Conservation (phyloP, 2,797 vertebrate species). For the Thunnus albacares region DNA sequence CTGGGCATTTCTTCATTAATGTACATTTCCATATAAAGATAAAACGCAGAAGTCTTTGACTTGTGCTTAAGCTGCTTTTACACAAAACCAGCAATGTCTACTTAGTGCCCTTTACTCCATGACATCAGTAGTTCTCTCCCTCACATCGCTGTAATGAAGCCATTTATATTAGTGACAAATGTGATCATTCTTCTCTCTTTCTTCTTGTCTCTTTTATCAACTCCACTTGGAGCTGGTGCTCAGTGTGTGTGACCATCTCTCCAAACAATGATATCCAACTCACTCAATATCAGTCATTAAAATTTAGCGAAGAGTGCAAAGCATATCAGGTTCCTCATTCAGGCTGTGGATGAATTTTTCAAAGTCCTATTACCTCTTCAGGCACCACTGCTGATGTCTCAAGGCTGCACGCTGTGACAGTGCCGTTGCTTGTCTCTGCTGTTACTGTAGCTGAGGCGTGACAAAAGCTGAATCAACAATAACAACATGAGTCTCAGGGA, state of each 20-base stretch:
- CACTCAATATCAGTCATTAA: conserved; percentile 94
- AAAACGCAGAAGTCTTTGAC: conserved; percentile 3
- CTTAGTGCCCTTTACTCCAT: conserved; percentile 20
- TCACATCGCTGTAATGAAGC: conserved; percentile 52
- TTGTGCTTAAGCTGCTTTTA: conserved; percentile 22
- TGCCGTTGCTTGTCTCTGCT: conserved; percentile 54
- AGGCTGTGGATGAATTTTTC: conserved; percentile 92
- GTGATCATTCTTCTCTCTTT: conserved; percentile 43
- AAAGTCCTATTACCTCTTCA: conserved; percentile 87
- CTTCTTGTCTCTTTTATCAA: conserved; percentile 57
- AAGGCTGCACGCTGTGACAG: conserved; percentile 70
- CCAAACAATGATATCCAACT: conserved; percentile 77
- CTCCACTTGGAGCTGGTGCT: conserved; percentile 54
- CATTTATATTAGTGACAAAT: conserved; percentile 65
- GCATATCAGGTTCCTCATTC: conserved; percentile 91
- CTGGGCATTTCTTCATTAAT: not conserved
- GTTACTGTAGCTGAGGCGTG: conserved; percentile 65
- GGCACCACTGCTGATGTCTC: conserved; percentile 79
- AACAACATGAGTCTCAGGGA: conserved; percentile 76
- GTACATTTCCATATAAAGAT: not conserved
- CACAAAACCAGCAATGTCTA: conserved; percentile 21
- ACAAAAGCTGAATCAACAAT: conserved; percentile 77
- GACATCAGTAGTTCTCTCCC: conserved; percentile 30
- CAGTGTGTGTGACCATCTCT: conserved; percentile 72
- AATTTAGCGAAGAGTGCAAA: conserved; percentile 89